A percentile compares a stretch with the other conserved stretches of the same genome.
Evolutionary conservation across 2,888 invertebrate genomes (phyloP).

Genomic region (Ptychoptera contaminata): DNA sequence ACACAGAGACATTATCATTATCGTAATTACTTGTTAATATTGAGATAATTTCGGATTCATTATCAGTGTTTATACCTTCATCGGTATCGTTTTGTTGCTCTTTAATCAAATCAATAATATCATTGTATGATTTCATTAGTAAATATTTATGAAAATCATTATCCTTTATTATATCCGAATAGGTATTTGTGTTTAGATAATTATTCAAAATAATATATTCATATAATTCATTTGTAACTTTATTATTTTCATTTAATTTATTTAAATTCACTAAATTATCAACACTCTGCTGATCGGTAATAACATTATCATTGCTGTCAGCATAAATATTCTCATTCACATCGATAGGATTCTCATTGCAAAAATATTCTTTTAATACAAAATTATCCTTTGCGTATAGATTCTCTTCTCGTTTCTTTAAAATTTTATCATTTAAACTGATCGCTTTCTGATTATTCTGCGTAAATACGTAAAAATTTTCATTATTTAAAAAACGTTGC

Average conservation of each 20-base stretch:
- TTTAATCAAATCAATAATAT: slow-evolving; percentile 25
- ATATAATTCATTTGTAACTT: slow-evolving; percentile 21
- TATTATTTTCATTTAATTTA: neutral
- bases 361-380: no score
- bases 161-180: slow-evolving; percentile 29
- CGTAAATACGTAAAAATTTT: slow-evolving; percentile 1
- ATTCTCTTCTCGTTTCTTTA: neutral
- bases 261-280: slow-evolving; percentile 1
- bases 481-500: slow-evolving; percentile 7
- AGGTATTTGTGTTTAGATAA: slow-evolving; percentile 28
- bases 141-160: slow-evolving; percentile 26
- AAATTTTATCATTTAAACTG: neutral
- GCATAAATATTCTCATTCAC: no score
- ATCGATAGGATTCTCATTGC: no score
- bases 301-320: neutral
- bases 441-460: neutral
- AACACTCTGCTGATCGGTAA: neutral
- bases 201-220: slow-evolving; percentile 27
- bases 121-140: slow-evolving; percentile 26
- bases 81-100: slow-evolving; percentile 14
- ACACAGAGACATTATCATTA: no score
- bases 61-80: neutral
- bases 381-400: neutral
- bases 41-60: no score
- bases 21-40: no score